Base-by-base conservation (phyloP, 2,797 vertebrate species). In the Malacoctenus gilli region DNA sequence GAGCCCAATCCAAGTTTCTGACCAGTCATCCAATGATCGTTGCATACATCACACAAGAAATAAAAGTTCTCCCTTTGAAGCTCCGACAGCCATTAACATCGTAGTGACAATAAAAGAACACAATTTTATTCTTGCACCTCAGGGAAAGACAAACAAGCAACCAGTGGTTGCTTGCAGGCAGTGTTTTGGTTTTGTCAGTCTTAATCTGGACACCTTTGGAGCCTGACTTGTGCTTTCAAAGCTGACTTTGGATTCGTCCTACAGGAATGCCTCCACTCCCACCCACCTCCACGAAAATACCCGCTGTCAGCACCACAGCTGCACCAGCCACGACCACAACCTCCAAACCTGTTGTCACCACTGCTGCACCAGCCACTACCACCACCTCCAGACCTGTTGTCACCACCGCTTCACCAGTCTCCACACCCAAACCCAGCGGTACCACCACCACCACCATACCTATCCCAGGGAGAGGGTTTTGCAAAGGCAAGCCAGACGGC, bases 401-500 rank as follows among this genome's bases (percentile, higher is more conserved):
- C 12, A 59, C 43, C 25, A 63, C 48, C 3, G 2, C 7, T 3
- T n/a, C 5, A 32, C 30, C 61, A 0, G 43, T 15, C 12, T 8
- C 9, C 12, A 52, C 47, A 43, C 81, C 75, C 15, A 63, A 12
- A 8, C 7, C 30, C 8, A 48, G 20, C 10, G 12, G 11, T n/a
- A 53, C 44, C 47, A 84, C 76, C 16, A 59, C 8, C 10, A 71
- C 76, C 11, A 68, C 70, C 22, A 36, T 59, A 36, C 71, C 46
- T 35, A 41, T 23, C 21, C 80, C 83, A 14, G 80, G 74, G 55
- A 1, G 10, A 0, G 71, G 37, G n/a, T 82, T 80, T 72, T 86
- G 81, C 60, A 77, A 77, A 2, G 65, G 56, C 58, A 86, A 85
- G 52, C 14, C 79, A 2, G 83, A 90, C 2, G 89, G 88, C 7